These are phyloP conservation scores for Lithosia quadra DNA, from an alignment of 2,888 invertebrate genomes.

Conservation along the genomic window DNA sequence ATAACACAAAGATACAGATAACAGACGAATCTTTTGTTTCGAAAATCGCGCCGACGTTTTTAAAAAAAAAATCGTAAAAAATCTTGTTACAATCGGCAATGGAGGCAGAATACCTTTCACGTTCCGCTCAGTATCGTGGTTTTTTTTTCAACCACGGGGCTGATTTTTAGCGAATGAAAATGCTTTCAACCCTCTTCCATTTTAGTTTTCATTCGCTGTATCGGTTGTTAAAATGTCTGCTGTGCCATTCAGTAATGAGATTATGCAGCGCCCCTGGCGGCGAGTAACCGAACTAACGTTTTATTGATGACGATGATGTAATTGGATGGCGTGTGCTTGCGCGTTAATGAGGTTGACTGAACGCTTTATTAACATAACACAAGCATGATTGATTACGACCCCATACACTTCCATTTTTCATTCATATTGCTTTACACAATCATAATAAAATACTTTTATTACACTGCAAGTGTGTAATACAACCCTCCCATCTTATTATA, in stretches of 20 bases:
- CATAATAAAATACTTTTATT: slow-evolving; percentile 18
- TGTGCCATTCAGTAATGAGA: slow-evolving; percentile 56
- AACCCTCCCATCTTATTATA: slow-evolving; percentile 13
- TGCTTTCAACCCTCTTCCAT: slow-evolving; percentile 49
- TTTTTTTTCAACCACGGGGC: slow-evolving; percentile 50
- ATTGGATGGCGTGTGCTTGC: slow-evolving; percentile 46
- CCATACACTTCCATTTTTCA: slow-evolving; percentile 21
- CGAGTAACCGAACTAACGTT: slow-evolving; percentile 53
- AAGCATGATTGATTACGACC: slow-evolving; percentile 44
- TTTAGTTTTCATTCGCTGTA: slow-evolving; percentile 46
- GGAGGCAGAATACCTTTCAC: slow-evolving; percentile 50
- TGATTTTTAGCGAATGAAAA: slow-evolving; percentile 62
- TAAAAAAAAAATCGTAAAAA: slow-evolving; percentile 49
- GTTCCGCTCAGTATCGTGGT: slow-evolving; percentile 48
- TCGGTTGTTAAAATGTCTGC: slow-evolving; percentile 47
- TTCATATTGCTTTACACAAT: slow-evolving; percentile 10
- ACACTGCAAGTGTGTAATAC: slow-evolving; percentile 15
- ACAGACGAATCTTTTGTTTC: slow-evolving; percentile 45
- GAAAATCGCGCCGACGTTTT: slow-evolving; percentile 48
- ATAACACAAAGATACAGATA: slow-evolving; percentile 46
- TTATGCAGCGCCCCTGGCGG: slow-evolving; percentile 49
- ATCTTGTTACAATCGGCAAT: slow-evolving; percentile 46
- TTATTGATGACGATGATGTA: slow-evolving; percentile 51
- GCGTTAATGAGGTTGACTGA: slow-evolving; percentile 48
- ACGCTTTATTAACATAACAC: slow-evolving; percentile 42